These are phyloP conservation scores for Takifugu flavidus DNA, from an alignment of 2,113 vertebrate species.

Conservation along the genomic window DNA sequence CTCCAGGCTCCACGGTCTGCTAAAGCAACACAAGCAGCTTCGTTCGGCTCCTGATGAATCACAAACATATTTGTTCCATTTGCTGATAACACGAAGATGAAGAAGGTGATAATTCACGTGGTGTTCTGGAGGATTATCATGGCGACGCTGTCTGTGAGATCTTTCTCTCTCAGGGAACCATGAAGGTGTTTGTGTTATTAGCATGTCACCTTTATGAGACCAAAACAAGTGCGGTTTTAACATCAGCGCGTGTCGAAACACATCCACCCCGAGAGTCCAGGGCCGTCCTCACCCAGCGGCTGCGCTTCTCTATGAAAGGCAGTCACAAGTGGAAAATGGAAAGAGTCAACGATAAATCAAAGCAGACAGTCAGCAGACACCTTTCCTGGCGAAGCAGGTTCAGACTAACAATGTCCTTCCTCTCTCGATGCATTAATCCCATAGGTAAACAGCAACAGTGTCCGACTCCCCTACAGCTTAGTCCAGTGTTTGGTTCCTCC, in stretches of 20 bases:
- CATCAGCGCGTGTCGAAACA: neutral
- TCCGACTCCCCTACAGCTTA: constrained; percentile 32
- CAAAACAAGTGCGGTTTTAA: neutral
- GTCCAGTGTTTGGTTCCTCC: constrained; percentile 47
- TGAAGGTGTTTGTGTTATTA: neutral
- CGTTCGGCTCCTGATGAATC: neutral
- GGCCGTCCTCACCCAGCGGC: too few relatives aligned
- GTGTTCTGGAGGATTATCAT: constrained; percentile 12
- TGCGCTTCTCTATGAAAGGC: too few relatives aligned
- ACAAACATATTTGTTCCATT: too few relatives aligned
- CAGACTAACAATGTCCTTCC: constrained; percentile 30
- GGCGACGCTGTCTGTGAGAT: constrained; percentile 12
- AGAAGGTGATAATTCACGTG: too few relatives aligned
- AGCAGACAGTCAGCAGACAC: constrained; percentile 20
- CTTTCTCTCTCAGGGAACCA: constrained; percentile 29
- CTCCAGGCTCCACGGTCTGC: constrained; percentile 9
- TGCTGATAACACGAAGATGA: too few relatives aligned
- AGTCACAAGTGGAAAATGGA: too few relatives aligned
- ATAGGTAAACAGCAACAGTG: constrained; percentile 41
- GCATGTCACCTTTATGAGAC: neutral
- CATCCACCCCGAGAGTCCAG: neutral
- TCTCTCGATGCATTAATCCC: constrained; percentile 46
- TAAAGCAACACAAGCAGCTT: constrained; percentile 29
- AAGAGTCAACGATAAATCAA: too few relatives aligned
- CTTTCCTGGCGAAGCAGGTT: constrained; percentile 39